Conservation (phyloP, 2,797 vertebrate species). For the Sus cebifrons region DNA sequence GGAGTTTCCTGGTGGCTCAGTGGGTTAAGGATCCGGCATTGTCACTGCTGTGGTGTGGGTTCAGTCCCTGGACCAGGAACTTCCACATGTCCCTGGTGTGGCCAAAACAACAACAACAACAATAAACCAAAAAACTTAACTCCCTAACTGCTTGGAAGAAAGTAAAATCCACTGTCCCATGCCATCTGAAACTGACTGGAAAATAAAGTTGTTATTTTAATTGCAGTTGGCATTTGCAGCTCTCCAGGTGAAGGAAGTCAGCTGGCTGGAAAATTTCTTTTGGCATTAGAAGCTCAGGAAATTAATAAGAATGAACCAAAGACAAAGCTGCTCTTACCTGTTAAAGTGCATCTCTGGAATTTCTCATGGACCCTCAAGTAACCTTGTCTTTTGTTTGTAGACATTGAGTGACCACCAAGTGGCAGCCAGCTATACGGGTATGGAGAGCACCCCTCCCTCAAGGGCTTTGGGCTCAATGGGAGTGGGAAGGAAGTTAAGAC, state of each 20-base stretch:
- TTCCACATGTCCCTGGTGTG: no score
- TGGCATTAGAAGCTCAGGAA: conserved; percentile 38
- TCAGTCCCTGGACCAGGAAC: no score
- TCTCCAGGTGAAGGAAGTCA: conserved; percentile 68
- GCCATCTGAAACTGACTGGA: neutral
- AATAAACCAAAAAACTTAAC: neutral
- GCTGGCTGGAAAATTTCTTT: conserved; percentile 43
- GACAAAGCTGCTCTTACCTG: neutral
- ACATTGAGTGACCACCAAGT: neutral
- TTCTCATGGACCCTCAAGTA: neutral
- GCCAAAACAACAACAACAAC: no score
- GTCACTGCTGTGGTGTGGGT: no score
- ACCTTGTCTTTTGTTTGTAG: conserved; percentile 22
- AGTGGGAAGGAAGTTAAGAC: neutral
- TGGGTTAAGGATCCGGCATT: no score
- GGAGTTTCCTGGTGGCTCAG: no score
- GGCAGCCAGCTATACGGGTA: neutral
- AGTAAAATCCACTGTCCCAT: neutral
- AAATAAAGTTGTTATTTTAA: conserved; percentile 66
- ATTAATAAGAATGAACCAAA: conserved; percentile 36
- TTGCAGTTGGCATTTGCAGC: conserved; percentile 63
- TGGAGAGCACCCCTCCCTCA: neutral
- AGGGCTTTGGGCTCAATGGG: neutral
- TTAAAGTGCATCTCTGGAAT: neutral
- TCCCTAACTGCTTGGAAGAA: neutral